Conservation (phyloP, 2,888 invertebrate genomes). For the Leuctra nigra region DNA sequence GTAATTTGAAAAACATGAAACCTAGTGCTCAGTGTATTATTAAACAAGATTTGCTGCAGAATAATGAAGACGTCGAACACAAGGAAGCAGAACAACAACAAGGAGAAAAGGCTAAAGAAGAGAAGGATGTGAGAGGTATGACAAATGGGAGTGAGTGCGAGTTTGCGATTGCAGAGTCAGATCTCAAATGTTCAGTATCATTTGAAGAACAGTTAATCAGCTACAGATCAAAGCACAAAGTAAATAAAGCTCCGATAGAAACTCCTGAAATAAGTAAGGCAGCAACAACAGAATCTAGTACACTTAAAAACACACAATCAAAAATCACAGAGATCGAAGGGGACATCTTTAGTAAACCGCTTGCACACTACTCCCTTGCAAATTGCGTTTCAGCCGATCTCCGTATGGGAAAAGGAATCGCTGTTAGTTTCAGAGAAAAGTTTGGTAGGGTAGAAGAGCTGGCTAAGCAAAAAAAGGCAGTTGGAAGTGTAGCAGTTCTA, state of each 20-base stretch:
- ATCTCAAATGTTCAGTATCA: neutral
- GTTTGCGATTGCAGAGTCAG: too few species aligned
- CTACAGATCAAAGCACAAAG: neutral
- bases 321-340: neutral
- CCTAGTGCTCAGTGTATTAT: too few species aligned
- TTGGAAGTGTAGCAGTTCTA: slow-evolving; percentile 7
- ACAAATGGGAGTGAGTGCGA: too few species aligned
- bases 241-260: neutral
- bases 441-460: slow-evolving; percentile 15
- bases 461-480: slow-evolving; percentile 3
- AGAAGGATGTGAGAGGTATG: too few species aligned
- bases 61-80: too few species aligned
- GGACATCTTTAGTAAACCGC: neutral
- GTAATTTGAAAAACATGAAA: too few species aligned
- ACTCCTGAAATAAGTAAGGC: too few species aligned
- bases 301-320: neutral
- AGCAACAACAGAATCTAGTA: neutral
- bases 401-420: slow-evolving; percentile 14
- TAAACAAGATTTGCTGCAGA: too few species aligned
- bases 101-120: too few species aligned
- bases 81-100: too few species aligned
- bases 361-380: slow-evolving; percentile 3
- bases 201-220: neutral
- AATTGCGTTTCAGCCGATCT: slow-evolving; percentile 16
- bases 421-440: neutral